phyloP scores from a whole-genome alignment of 2,888 invertebrate species.

The Plebejus argus region DNA sequence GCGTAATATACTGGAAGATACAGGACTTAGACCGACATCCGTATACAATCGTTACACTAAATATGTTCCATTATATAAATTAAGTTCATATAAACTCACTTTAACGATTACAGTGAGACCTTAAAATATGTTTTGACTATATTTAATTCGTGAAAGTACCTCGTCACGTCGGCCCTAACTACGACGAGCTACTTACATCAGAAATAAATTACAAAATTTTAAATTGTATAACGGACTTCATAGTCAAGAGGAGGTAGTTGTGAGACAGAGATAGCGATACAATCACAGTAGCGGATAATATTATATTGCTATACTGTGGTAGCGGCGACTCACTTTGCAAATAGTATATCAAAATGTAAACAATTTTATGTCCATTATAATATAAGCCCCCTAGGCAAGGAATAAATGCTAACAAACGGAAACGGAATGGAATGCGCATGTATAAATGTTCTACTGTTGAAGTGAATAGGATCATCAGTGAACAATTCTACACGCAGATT shows the following conservation, averaged over 20 bases:
- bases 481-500: neutral
- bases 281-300: slow-evolving; percentile 34
- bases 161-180: neutral
- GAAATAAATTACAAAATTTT: slow-evolving; percentile 35
- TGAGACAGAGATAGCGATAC: slow-evolving; percentile 28
- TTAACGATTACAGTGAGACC: slow-evolving; percentile 1
- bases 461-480: neutral
- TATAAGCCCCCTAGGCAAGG: neutral
- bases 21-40: slow-evolving; percentile 34
- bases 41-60: slow-evolving; percentile 37
- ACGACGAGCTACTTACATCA: slow-evolving; percentile 25
- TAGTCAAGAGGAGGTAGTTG: slow-evolving; percentile 34
- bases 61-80: slow-evolving; percentile 29
- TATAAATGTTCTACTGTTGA: neutral
- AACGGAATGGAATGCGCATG: neutral
- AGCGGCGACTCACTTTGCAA: slow-evolving; percentile 31
- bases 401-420: slow-evolving; percentile 4
- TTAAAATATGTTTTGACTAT: neutral
- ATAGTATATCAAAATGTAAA: slow-evolving; percentile 17
- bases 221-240: slow-evolving; percentile 35
- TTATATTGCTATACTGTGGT: no score
- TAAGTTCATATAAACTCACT: slow-evolving; percentile 1
- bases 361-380: no score
- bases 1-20: slow-evolving; percentile 4
- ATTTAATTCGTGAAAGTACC: slow-evolving; percentile 1